Conservation (phyloP, 2,113 vertebrate species). For the Catagonus wagneri region DNA sequence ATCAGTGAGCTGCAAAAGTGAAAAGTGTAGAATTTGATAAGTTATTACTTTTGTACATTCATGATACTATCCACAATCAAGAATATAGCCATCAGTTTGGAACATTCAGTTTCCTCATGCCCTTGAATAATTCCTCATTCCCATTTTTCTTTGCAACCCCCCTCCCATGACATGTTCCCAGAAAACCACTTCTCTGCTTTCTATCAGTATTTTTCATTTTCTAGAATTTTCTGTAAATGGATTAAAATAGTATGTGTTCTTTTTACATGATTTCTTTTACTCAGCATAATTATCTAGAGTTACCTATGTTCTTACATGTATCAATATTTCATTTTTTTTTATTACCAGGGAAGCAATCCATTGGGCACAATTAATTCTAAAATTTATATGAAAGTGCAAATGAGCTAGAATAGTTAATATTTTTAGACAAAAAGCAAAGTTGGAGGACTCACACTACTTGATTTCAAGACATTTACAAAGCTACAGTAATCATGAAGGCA, state of each 20-base stretch:
- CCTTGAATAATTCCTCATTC: not conserved
- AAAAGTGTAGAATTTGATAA: not conserved
- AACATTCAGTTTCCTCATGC: not conserved
- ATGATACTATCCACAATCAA: not conserved
- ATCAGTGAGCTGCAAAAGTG: not conserved
- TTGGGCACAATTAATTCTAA: not conserved
- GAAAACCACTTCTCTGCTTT: not conserved
- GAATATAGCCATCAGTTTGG: not conserved
- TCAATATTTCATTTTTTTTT: slow-evolving; percentile 17
- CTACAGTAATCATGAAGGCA: too few species aligned
- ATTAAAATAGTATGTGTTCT: not conserved
- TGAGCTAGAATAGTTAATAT: not conserved
- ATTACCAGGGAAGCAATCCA: not conserved
- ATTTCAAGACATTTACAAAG: too few species aligned
- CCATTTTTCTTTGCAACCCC: not conserved
- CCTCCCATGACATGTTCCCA: not conserved
- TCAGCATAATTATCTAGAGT: not conserved
- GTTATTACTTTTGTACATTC: not conserved
- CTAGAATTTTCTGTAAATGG: slow-evolving; percentile 15
- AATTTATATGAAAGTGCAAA: not conserved
- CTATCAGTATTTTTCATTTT: slow-evolving; percentile 19
- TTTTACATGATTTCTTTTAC: not conserved
- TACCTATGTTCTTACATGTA: not conserved
- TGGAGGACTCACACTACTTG: too few species aligned
- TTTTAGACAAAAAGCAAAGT: too few species aligned